Evolutionary conservation across 2,797 vertebrate genomes (phyloP).

Genomic region (Alfaro cultratus): DNA sequence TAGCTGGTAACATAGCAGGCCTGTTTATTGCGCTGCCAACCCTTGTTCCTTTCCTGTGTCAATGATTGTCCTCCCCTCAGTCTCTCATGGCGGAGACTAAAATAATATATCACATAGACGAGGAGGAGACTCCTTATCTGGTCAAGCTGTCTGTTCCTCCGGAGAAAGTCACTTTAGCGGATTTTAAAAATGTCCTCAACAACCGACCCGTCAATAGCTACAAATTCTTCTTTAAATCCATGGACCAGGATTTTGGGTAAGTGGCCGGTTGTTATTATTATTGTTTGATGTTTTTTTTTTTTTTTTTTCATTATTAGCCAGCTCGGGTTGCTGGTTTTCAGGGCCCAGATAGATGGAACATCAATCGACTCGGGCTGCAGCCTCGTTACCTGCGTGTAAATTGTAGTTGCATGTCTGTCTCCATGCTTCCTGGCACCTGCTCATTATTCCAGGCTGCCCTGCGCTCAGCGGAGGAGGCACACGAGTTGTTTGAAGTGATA

Average conservation of each 20-base stretch:
- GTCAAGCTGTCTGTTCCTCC: slow-evolving; percentile 94
- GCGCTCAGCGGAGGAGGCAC: slow-evolving; percentile 57
- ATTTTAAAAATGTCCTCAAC: slow-evolving; percentile 99
- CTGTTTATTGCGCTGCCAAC: slow-evolving; percentile 73
- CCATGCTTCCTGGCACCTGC: slow-evolving; percentile 76
- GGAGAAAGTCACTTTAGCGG: slow-evolving; percentile 94
- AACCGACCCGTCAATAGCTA: slow-evolving; percentile 93
- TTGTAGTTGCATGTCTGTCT: slow-evolving; percentile 47
- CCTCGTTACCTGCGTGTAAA: slow-evolving; percentile 51
- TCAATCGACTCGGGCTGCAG: slow-evolving; percentile 29
- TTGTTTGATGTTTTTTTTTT: not conserved
- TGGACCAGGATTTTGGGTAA: slow-evolving; percentile 99
- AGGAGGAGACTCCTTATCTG: slow-evolving; percentile 98
- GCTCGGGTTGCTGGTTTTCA: slow-evolving; percentile 14
- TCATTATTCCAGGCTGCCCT: slow-evolving; percentile 63
- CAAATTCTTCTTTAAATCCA: slow-evolving; percentile 99
- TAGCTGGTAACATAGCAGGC: slow-evolving; percentile 73
- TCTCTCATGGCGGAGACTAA: slow-evolving; percentile 98
- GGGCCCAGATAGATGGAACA: slow-evolving; percentile 11
- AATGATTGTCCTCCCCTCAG: slow-evolving; percentile 80
- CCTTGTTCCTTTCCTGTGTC: slow-evolving; percentile 79
- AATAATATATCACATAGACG: slow-evolving; percentile 98
- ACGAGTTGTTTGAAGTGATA: slow-evolving; percentile 67
- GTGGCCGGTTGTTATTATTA: slow-evolving; percentile 54
- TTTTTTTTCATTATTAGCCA: slow-evolving; percentile 36